Evolutionary conservation across 2,797 vertebrate genomes (phyloP).

Genomic region (Garrulus glandarius): DNA sequence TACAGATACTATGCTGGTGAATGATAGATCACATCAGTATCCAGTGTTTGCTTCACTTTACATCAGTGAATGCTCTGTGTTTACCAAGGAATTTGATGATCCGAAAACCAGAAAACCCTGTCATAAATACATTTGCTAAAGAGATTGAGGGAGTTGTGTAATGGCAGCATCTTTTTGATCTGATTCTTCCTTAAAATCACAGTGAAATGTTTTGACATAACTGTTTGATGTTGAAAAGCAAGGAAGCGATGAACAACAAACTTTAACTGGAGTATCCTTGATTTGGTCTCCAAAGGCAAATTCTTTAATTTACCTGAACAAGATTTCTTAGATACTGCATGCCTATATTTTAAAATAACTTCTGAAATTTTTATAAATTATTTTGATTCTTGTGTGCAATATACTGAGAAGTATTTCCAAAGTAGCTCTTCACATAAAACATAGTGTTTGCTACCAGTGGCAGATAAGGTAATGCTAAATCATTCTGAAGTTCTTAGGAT

Average conservation of each 20-base stretch:
- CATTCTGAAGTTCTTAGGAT: background rate
- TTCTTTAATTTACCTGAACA: constrained; percentile 17
- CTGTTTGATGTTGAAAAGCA: constrained; percentile 11
- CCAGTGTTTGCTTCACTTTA: background rate
- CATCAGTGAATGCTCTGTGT: background rate
- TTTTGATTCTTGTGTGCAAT: background rate
- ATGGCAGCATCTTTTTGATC: constrained; percentile 8
- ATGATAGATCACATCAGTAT: background rate
- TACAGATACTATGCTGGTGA: background rate
- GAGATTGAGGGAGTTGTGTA: background rate
- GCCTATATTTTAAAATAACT: background rate
- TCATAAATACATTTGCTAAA: background rate
- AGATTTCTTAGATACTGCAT: background rate
- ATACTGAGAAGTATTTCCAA: background rate
- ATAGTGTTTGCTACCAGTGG: background rate
- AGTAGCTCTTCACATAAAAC: background rate
- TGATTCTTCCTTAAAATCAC: constrained; percentile 29
- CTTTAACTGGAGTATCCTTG: constrained; percentile 1
- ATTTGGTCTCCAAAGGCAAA: constrained; percentile 17
- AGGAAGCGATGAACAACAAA: background rate
- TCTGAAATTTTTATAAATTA: background rate
- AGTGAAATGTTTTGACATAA: constrained; percentile 36
- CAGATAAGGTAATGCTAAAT: background rate
- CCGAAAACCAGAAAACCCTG: background rate
- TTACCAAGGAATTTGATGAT: background rate